Base-by-base conservation (phyloP, 2,797 vertebrate species). In the Protosalanx chinensis region DNA sequence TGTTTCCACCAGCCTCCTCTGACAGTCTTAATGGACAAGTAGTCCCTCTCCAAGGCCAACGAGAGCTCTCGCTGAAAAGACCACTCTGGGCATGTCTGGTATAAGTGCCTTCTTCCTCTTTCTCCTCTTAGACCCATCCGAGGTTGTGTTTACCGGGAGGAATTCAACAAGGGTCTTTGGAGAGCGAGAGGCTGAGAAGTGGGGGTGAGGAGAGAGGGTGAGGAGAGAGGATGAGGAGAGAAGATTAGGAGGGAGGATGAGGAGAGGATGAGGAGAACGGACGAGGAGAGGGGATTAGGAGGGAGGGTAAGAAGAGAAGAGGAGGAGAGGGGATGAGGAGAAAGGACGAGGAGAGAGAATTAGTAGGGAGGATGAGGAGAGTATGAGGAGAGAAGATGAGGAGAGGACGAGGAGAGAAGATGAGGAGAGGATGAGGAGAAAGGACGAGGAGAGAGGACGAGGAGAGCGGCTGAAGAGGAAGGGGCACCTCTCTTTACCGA, bases 11-110 rank as follows among this genome's bases (percentile, higher is more conserved):
- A 88, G 84, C 81, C 79, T 88, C 84, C 81, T 84, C 82, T 86
- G 86, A 84, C 84, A 79, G 85, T 87, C 84, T 88, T 89, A 88
- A 87, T 88, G 84, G 88, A 91, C 86, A 88, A 89, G 87, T 80
- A 81, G 79, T 86, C 79, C 82, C 80, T 82, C 74, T 86, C 72
- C 77, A 64, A 81, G 75, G 63, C 80, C 79, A 63, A 29, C 67
- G 78, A 84, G 83, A 85, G 75, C 83, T 76, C 79, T 88, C 20
- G 13, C 77, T 73, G 70, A 73, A 90, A 88, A 90, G 78, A 86
- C 75, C 82, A 82, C 87, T 88, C 77, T 79, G 72, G 76, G 79
- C 76, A 81, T 77, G 80, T 80, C 81, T 85, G 76, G 79, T 79
- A 85, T 87, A 85, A 87, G 81, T 74, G 81, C 62, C 27, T 62